Conservation (phyloP, 2,888 invertebrate species). For the Therioaphis trifolii region DNA sequence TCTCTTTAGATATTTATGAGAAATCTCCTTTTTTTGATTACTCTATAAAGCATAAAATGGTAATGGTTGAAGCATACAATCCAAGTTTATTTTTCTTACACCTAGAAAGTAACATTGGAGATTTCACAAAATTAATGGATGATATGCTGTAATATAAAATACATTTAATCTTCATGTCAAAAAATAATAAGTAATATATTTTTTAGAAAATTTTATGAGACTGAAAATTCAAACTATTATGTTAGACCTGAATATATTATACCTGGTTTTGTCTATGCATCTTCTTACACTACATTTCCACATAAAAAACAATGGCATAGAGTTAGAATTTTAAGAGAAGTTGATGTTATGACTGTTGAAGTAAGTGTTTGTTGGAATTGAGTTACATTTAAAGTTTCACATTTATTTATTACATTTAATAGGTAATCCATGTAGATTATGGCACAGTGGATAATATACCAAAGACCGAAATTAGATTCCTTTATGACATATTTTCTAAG, state of each 20-base stretch:
- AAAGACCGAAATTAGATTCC: slow-evolving; percentile 29
- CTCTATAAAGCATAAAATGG: not conserved
- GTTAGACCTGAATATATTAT: slow-evolving; percentile 19
- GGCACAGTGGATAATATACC: slow-evolving; percentile 28
- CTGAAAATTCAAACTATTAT: not conserved
- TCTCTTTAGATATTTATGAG: too few species aligned
- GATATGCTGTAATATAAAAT: slow-evolving; percentile 34
- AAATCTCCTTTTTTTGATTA: too few species aligned
- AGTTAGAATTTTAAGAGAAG: slow-evolving; percentile 31
- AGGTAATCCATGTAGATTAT: slow-evolving; percentile 44
- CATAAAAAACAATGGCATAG: slow-evolving; percentile 25
- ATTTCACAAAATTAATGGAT: not conserved
- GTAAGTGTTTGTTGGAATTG: slow-evolving; percentile 1
- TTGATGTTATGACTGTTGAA: slow-evolving; percentile 21
- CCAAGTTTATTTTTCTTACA: slow-evolving; percentile 45
- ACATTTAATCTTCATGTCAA: too few species aligned
- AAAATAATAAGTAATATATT: not conserved
- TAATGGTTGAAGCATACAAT: slow-evolving; percentile 15
- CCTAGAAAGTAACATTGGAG: not conserved
- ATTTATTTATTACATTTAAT: slow-evolving; percentile 18
- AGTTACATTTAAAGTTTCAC: not conserved
- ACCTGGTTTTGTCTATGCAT: not conserved
- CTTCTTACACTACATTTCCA: not conserved
- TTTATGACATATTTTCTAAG: slow-evolving; percentile 1
- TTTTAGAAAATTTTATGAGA: slow-evolving; percentile 2